These are phyloP conservation scores for Calypte anna DNA, from an alignment of 2,113 vertebrate genomes.

Conservation along the genomic window DNA sequence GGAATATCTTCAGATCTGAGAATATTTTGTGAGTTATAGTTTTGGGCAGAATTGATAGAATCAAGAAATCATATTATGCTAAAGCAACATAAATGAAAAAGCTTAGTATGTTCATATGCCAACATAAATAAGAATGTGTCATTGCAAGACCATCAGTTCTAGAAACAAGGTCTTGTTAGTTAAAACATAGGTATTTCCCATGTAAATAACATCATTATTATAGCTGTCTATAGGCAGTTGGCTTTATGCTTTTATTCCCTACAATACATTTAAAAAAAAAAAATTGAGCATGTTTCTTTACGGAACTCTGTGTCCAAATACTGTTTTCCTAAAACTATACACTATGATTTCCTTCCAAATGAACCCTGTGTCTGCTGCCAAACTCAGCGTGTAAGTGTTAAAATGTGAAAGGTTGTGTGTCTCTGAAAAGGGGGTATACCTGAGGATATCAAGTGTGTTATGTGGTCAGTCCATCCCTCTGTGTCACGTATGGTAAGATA, in stretches of 20 bases:
- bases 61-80: neutral
- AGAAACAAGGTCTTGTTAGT: neutral
- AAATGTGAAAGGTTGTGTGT: neutral
- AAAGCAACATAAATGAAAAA: constrained; percentile 20
- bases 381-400: neutral
- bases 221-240: neutral
- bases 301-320: neutral
- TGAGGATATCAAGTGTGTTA: neutral
- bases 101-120: neutral
- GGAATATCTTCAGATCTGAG: neutral
- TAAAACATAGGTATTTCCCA: neutral
- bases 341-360: neutral
- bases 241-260: neutral
- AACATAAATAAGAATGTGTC: neutral
- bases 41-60: neutral
- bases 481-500: accelerated
- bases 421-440: neutral
- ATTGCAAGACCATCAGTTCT: neutral
- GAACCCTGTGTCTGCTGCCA: neutral
- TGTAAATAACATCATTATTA: neutral
- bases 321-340: neutral
- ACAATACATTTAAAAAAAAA: neutral
- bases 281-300: neutral
- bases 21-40: neutral
- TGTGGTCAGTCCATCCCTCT: accelerated